Evolutionary conservation across 2,797 vertebrate species (phyloP).

Genomic region (Hoplostethus mediterraneus): DNA sequence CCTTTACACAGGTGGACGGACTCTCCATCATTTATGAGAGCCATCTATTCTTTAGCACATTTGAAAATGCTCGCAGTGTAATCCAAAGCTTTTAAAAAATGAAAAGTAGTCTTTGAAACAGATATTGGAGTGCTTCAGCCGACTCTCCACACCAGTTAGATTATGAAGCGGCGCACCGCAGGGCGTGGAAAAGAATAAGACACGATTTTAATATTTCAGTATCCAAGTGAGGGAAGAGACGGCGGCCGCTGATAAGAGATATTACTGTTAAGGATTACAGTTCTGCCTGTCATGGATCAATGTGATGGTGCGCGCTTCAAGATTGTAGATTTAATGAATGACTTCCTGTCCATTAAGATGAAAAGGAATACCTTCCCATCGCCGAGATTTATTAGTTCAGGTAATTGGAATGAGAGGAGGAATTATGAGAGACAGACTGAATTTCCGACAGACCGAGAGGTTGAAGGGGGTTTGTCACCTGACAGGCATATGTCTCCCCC

Average conservation of each 20-base stretch:
- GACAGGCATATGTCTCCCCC: conserved; percentile 48
- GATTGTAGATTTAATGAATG: conserved; percentile 83
- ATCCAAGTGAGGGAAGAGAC: conserved; percentile 76
- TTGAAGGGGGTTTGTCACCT: conserved; percentile 67
- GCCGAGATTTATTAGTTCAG: conserved; percentile 87
- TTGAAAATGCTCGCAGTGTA: conserved; percentile 70
- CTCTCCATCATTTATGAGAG: conserved; percentile 74
- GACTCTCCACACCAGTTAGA: conserved; percentile 64
- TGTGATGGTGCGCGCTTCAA: conserved; percentile 76
- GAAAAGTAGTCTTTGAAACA: conserved; percentile 73
- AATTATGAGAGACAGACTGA: conserved; percentile 78
- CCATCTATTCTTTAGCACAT: conserved; percentile 79
- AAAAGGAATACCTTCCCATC: conserved; percentile 83
- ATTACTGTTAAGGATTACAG: conserved; percentile 83
- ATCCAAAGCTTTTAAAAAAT: conserved; percentile 73
- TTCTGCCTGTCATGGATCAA: conserved; percentile 85
- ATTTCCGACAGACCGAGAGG: conserved; percentile 80
- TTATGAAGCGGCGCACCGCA: conserved; percentile 68
- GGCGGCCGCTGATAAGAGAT: conserved; percentile 71
- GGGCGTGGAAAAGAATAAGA: conserved; percentile 81
- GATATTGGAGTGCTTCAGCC: conserved; percentile 70
- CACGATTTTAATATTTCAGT: conserved; percentile 87
- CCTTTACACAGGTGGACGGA: conserved; percentile 56
- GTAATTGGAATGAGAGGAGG: conserved; percentile 86
- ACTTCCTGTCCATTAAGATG: conserved; percentile 89